Conservation (phyloP, 2,113 vertebrate species). For the Gymnobelideus leadbeateri region DNA sequence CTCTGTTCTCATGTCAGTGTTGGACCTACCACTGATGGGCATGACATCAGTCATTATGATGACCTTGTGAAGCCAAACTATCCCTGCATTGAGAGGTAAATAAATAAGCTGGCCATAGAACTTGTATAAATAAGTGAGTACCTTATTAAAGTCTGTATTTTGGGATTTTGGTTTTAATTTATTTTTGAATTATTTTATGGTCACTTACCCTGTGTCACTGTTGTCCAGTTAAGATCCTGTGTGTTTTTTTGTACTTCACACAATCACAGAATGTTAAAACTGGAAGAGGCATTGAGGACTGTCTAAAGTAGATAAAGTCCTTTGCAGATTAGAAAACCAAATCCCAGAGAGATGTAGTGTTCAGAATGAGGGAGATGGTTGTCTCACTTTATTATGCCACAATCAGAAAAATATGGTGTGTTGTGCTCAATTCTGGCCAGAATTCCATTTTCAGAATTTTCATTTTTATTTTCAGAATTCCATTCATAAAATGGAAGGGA, state of each 20-base stretch:
- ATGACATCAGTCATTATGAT: neutral
- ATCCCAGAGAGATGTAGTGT: neutral
- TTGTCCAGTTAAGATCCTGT: neutral
- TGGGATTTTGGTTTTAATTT: neutral
- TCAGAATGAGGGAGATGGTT: neutral
- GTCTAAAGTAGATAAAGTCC: neutral
- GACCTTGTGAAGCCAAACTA: neutral
- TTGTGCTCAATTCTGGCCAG: neutral
- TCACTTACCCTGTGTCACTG: too few species aligned
- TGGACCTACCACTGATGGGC: neutral
- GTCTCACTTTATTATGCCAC: neutral
- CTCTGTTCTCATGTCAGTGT: neutral
- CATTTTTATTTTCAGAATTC: neutral
- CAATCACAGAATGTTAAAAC: neutral
- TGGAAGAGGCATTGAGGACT: neutral
- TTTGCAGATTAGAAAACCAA: neutral
- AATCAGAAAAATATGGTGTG: neutral
- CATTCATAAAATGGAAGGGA: neutral
- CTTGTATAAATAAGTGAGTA: neutral
- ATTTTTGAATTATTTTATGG: neutral
- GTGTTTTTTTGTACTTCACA: neutral
- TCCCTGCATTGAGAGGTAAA: neutral
- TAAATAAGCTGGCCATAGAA: neutral
- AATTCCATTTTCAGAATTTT: too few species aligned
- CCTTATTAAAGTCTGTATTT: neutral